Evolutionary conservation across 2,113 vertebrate genomes (phyloP), one percentile per base, ranked within the genome.

Genomic region (Lontra canadensis): DNA sequence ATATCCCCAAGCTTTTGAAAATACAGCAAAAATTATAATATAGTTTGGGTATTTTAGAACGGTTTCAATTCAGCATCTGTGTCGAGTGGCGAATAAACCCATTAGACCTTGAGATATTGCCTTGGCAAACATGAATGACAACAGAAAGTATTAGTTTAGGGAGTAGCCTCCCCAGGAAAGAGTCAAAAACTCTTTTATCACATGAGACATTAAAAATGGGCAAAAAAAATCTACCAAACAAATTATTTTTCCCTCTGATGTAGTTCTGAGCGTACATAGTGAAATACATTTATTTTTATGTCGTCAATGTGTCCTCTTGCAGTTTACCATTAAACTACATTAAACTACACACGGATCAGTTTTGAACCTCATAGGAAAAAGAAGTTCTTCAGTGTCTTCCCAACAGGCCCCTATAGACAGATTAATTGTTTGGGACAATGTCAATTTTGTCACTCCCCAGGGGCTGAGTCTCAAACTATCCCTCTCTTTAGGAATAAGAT

Each of bases 91-190:
- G 78, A 94, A 61, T 94, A 97, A 97, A 96, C 55, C 34, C 74
- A 84, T 93, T 92, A 96, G 93, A 81, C 17, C 29, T 83, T 78
- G 95, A 98, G 76, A 88, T 96, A 97, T 49, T 94, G 79, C 89
- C 61, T 81, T 94, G 42, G 85, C 93, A 94, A 97, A 96, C 84
- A 95, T 31, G 61, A 94, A 89, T 84, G 94, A 93, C 88, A 97
- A 87, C 3, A 61, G 47, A 80, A 96, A 93, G 47, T 86, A 94
- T 98, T 97, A 65, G 82, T 82, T 98, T 93, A 96, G 95, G 94
- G 71, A 96, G 44, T 39, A 90, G 20, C 34, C 39, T 95, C 59
- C 39, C 36, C 49, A 59, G 90, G 69, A 94, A 94, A 95, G 88
- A 94, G 21, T 82, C 7, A 55, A 88, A 92, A 97, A 96, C 52